Percentiles rank a stretch among this genome's conserved stretches.
phyloP scores from a whole-genome alignment of 2,113 vertebrate species.

The Petaurus breviceps region DNA sequence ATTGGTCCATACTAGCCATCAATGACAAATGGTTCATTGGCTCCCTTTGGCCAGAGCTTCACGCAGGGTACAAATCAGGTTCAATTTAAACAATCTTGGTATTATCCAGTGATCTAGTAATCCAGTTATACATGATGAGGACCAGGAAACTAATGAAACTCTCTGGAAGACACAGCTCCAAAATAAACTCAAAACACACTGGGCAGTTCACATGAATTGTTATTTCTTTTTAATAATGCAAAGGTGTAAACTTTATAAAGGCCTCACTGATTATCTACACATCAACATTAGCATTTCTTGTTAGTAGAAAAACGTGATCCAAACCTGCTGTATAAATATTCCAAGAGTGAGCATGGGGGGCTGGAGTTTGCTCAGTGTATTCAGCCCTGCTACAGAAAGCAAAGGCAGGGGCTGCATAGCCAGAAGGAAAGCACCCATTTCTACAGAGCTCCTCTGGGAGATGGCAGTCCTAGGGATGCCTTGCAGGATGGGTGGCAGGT shows the following conservation, averaged over 20 bases:
- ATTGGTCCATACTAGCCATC: background rate
- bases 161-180: background rate
- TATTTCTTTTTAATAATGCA: constrained; percentile 74
- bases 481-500: background rate
- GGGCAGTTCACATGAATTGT: constrained; percentile 52
- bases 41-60: background rate
- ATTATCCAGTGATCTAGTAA: background rate
- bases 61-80: background rate
- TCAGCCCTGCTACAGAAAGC: background rate
- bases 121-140: background rate
- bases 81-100: background rate
- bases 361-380: background rate
- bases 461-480: background rate
- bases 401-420: background rate
- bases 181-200: constrained; percentile 54
- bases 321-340: constrained; percentile 59
- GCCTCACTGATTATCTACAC: constrained; percentile 57
- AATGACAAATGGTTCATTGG: background rate
- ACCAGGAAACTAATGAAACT: background rate
- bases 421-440: background rate
- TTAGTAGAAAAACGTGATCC: constrained; percentile 69
- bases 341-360: constrained; percentile 35
- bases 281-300: constrained; percentile 65
- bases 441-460: background rate
- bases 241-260: constrained; percentile 74